Evolutionary conservation across 2,113 vertebrate genomes (phyloP), one percentile per base, ranked within the genome.

Genomic region (Blennius ocellaris): DNA sequence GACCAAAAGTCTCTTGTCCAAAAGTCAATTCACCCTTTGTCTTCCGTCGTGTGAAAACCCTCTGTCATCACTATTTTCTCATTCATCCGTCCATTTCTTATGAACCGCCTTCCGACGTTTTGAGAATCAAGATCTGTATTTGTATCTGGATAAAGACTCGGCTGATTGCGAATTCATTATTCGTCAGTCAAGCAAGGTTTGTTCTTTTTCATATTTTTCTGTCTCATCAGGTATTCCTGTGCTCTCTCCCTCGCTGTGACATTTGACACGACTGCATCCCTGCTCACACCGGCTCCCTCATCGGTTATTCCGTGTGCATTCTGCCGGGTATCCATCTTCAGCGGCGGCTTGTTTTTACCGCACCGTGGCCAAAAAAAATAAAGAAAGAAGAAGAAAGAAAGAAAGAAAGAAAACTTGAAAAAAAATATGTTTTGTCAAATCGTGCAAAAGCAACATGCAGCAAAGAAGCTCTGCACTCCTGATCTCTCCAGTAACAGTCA

Each of bases 231-330:
- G 11, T 60, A 39, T 56, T 52, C 52, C 59, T 56, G 8, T 0
- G 8, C 55, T 50, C 55, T 36, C 11, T 43, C 39, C 37, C 44
- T 55, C 39, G 16, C n/a, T 1, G n/a, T 78, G 69, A 69, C 62
- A 74, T 75, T 45, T 72, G 60, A 77, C 83, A 68, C n/a, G 15
- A 3, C 43, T 49, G 62, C 47, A 61, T 85, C 77, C 73, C n/a
- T 39, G 36, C 53, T 56, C 70, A 63, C 79, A 78, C 67, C 40
- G 39, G 6, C 49, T 12, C 10, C n/a, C 0, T 2, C 14, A 73
- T 83, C 68, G 64, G 58, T 6, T 56, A 83, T 88, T 88, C 86
- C 4, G 17, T 37, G 45, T 11, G 17, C 82, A 65, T 71, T 59
- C 67, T 69, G 36, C 69, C 0, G 72, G 63, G 60, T 43, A 59